Conservation (phyloP, 2,113 vertebrate species). For the Hippocampus mohnikei region DNA sequence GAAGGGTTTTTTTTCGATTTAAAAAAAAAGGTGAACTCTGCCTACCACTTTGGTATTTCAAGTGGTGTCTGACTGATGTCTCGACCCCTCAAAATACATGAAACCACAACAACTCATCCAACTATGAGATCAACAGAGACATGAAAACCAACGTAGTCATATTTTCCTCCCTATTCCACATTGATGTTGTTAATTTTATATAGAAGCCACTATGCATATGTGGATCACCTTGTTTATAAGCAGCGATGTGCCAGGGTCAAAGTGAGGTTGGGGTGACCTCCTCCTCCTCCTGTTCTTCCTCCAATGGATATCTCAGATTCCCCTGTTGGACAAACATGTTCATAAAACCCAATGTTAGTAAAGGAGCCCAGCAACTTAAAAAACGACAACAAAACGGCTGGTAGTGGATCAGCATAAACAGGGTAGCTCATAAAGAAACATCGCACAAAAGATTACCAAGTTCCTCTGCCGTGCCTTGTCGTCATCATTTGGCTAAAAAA, state of each 20-base stretch:
- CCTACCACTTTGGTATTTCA: slow-evolving; percentile 48
- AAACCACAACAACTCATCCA: slow-evolving; percentile 57
- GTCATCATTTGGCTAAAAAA: slow-evolving; percentile 18
- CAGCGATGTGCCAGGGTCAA: slow-evolving; percentile 83
- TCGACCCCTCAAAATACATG: slow-evolving; percentile 47
- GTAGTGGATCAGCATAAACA: slow-evolving; percentile 12
- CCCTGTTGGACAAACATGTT: slow-evolving; percentile 77
- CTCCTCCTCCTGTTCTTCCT: slow-evolving; percentile 81
- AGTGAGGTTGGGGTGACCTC: slow-evolving; percentile 70
- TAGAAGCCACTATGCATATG: slow-evolving; percentile 93
- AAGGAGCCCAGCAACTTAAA: slow-evolving; percentile 27
- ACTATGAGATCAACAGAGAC: slow-evolving; percentile 45
- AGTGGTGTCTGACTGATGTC: slow-evolving; percentile 44
- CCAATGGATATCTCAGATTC: slow-evolving; percentile 70
- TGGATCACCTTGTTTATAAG: slow-evolving; percentile 99
- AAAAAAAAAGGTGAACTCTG: slow-evolving; percentile 39
- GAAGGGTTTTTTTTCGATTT: slow-evolving; percentile 47
- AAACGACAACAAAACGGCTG: slow-evolving; percentile 39
- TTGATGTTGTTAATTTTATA: slow-evolving; percentile 68
- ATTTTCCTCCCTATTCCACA: slow-evolving; percentile 32
- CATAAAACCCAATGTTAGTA: slow-evolving; percentile 67
- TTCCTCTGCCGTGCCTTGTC: slow-evolving; percentile 8
- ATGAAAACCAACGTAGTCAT: slow-evolving; percentile 28
- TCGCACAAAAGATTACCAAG: slow-evolving; percentile 24
- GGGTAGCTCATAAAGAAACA: not conserved